Conservation (phyloP, 1,140 invertebrate species). For the Leucophenga varia region DNA sequence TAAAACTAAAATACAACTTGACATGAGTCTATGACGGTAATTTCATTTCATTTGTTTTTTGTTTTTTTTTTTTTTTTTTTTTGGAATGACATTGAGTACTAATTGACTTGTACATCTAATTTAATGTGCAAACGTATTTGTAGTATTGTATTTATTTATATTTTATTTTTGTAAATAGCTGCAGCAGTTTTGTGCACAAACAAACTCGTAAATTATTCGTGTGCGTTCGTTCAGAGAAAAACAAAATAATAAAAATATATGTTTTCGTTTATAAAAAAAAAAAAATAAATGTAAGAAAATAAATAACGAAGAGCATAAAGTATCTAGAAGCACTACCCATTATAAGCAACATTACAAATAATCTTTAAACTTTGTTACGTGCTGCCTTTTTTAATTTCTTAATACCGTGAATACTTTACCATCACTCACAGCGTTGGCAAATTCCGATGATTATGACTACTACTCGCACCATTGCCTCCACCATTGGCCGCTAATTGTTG, state of each 20-base stretch:
- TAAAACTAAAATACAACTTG: conserved; percentile 17
- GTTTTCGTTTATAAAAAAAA: conserved; percentile 43
- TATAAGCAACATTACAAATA: too few species aligned
- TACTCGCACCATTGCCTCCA: conserved; percentile 1
- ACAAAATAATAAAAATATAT: conserved; percentile 31
- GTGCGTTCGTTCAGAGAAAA: conserved; percentile 23
- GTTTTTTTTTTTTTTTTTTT: too few species aligned
- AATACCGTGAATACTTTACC: conserved; percentile 1
- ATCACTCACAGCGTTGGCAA: conserved; percentile 41
- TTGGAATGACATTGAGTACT: neutral
- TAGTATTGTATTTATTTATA: neutral
- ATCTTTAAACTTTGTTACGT: too few species aligned
- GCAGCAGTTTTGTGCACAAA: conserved; percentile 3
- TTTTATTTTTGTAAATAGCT: neutral
- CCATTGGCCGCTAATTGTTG: conserved; percentile 29
- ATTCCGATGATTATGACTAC: conserved; percentile 31
- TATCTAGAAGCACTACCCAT: too few species aligned
- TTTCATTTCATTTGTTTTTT: too few species aligned
- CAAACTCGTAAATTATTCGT: conserved; percentile 16
- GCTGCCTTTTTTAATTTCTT: too few species aligned
- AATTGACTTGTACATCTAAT: neutral
- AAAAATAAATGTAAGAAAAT: conserved; percentile 21
- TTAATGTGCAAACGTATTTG: neutral
- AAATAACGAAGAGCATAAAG: too few species aligned
- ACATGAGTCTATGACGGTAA: conserved; percentile 33